Evolutionary conservation across 2,113 vertebrate genomes (phyloP).

Genomic region (Crotalus viridis): DNA sequence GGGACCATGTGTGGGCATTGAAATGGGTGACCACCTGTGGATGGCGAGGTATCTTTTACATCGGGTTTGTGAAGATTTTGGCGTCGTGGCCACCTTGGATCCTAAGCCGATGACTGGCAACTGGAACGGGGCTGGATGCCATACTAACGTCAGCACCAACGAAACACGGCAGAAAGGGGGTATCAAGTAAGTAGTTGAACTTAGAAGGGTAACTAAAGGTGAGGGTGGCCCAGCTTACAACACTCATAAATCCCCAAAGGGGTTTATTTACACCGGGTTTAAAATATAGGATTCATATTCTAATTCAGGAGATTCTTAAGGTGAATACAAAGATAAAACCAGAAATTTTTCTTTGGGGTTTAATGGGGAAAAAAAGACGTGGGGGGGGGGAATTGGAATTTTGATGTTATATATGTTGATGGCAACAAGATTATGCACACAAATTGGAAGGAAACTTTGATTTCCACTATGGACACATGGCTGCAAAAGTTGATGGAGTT

Average conservation of each 20-base stretch:
- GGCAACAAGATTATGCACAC: too few relatives aligned
- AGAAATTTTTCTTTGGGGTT: too few relatives aligned
- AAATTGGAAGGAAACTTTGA: too few relatives aligned
- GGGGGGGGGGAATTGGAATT: too few relatives aligned
- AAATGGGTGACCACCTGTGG: constrained; percentile 86
- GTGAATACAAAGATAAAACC: too few relatives aligned
- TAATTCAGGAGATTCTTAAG: too few relatives aligned
- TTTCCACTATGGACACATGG: too few relatives aligned
- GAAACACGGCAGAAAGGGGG: constrained; percentile 71
- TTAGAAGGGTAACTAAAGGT: background rate
- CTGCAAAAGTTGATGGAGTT: too few relatives aligned
- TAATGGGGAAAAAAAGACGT: too few relatives aligned
- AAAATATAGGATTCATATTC: background rate
- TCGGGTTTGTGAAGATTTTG: constrained; percentile 79
- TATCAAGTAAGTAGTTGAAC: constrained; percentile 68
- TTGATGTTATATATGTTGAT: too few relatives aligned
- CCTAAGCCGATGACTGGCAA: constrained; percentile 78
- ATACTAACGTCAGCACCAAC: constrained; percentile 78
- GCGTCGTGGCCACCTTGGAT: constrained; percentile 73
- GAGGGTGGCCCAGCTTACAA: background rate
- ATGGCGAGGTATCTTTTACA: constrained; percentile 83
- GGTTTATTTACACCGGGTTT: background rate
- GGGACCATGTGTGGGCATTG: constrained; percentile 74
- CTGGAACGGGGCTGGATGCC: constrained; percentile 72
- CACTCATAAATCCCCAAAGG: background rate